Base-by-base conservation (phyloP, 2,888 invertebrate genomes). In the Diarsia rubi region DNA sequence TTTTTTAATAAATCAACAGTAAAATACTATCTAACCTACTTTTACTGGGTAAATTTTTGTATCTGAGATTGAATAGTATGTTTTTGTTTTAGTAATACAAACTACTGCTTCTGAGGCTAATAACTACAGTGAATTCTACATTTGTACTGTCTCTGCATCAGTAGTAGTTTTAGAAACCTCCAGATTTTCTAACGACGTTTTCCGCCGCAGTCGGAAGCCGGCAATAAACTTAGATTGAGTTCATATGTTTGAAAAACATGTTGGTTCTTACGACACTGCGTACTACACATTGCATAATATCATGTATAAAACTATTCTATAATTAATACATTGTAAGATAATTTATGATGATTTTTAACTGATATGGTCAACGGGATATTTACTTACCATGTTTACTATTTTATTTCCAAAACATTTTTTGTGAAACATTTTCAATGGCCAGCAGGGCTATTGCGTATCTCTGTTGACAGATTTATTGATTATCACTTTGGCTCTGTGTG, bases 221-320 rank as follows among this genome's bases (percentile, higher is more conserved):
- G 75, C 75, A 80, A 84, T 84, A 84, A 84, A 80, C 59, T 82
- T 82, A 80, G 72, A 84, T 82, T 84, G 84, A 75, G 75, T 75
- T 73, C 75, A 82, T 82, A 79, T 75, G 75, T 84, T 84, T 80
- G 72, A 80, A 84, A 75, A 69, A 80, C 75, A 80, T 47, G 67
- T 54, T 72, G 59, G 66, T 64, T 57, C 27, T 75, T 68, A 81
- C 75, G 54, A 6, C 12, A 54, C 45, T 73, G 27, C 47, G 45
- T 73, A 44, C 9, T 54, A 52, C 54, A 74, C 4, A 31, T 47
- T 59, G 27, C 44, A 45, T 11, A 37, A 63, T 44, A 49, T 37
- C 37, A 37, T 49, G 12, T 31, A 49, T 19, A 31, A n/a, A 44
- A 44, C 24, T 47, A 76, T 31, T 12, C 11, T 57, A 11, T 24